Percentiles rank a stretch among this genome's conserved stretches.
Conservation (phyloP, 2,113 vertebrate genomes). For the Setophaga coronata region DNA sequence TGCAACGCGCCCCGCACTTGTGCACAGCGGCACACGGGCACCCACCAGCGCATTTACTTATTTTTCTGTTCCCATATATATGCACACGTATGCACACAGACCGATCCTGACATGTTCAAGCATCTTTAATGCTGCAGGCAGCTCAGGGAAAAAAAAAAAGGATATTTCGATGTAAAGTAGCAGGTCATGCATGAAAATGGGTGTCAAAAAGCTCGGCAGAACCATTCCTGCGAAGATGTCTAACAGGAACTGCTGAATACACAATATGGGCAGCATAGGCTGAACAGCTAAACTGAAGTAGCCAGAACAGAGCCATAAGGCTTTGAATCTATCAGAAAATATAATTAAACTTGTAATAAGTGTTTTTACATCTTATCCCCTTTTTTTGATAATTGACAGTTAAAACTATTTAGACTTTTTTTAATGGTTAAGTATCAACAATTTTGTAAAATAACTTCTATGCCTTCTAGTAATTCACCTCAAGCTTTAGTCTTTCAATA, state of each 20-base stretch:
- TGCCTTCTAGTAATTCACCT: background rate
- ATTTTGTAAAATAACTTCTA: conserved; percentile 17
- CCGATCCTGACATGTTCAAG: conserved; percentile 61
- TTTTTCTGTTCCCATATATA: fast-evolving
- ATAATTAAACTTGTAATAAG: conserved; percentile 54
- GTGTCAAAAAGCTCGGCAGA: conserved; percentile 72
- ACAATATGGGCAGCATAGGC: conserved; percentile 61
- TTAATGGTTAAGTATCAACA: background rate
- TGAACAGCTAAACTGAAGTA: conserved; percentile 62
- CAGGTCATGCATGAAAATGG: conserved; percentile 78
- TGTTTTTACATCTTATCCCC: conserved; percentile 6
- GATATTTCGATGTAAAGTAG: conserved; percentile 26
- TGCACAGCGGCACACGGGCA: fast-evolving
- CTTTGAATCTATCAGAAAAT: conserved; percentile 66
- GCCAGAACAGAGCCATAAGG: conserved; percentile 50
- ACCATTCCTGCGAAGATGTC: conserved; percentile 73
- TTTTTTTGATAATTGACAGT: background rate
- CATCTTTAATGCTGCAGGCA: conserved; percentile 73
- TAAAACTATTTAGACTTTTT: background rate
- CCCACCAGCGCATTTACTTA: fast-evolving
- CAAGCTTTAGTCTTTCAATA: background rate
- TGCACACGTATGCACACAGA: fast-evolving
- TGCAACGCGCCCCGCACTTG: background rate
- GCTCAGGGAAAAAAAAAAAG: background rate
- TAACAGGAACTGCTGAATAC: conserved; percentile 73